Conservation (phyloP, 2,888 invertebrate species). For the Drosophila parthenogenetica region DNA sequence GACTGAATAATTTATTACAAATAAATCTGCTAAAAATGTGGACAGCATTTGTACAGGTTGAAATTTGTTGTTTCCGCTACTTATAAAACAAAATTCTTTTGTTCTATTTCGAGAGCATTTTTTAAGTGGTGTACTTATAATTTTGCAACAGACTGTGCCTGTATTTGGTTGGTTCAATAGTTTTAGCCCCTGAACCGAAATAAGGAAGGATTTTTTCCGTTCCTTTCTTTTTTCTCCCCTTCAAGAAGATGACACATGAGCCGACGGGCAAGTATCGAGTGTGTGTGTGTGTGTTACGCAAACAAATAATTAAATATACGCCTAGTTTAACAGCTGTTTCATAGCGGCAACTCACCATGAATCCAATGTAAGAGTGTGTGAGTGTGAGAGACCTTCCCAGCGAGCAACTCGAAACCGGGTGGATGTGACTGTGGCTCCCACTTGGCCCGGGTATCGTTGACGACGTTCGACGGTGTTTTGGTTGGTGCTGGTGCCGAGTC, state of each 20-base stretch:
- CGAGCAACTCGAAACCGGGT: conserved; percentile 59
- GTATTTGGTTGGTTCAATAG: conserved; percentile 36
- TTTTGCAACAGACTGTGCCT: background rate
- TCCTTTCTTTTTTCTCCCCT: background rate
- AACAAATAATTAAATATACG: conserved; percentile 76
- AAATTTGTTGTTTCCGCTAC: too few species aligned
- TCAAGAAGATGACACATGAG: conserved; percentile 56
- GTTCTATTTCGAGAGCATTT: too few species aligned
- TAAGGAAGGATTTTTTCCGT: background rate
- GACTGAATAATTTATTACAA: too few species aligned
- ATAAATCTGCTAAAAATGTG: too few species aligned
- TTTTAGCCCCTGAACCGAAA: conserved; percentile 33
- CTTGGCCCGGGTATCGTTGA: conserved; percentile 40
- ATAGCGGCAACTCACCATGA: conserved; percentile 68
- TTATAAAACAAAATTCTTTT: too few species aligned
- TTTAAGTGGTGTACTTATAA: background rate
- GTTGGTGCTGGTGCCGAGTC: background rate
- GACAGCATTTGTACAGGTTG: too few species aligned
- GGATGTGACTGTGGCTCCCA: conserved; percentile 52
- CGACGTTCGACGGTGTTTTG: conserved; percentile 5
- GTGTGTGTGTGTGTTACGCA: conserved; percentile 51
- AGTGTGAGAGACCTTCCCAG: conserved; percentile 51
- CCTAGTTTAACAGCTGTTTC: conserved; percentile 66
- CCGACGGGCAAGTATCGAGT: conserved; percentile 36
- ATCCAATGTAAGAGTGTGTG: conserved; percentile 65